Evolutionary conservation across 2,113 vertebrate genomes (phyloP).

Genomic region (Chlamydotis undulata): DNA sequence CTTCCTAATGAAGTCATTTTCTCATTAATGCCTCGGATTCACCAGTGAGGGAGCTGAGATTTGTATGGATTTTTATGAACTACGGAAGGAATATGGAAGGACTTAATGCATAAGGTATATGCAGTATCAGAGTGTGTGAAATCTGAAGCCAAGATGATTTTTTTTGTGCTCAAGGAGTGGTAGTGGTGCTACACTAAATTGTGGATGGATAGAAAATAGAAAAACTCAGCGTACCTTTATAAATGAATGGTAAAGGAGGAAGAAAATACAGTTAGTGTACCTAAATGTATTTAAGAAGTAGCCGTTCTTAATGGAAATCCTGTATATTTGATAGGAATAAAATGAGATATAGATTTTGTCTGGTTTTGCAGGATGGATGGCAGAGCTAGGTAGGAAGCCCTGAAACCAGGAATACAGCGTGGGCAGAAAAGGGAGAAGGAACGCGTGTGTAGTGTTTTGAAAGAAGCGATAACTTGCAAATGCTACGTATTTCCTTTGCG

Average conservation of each 20-base stretch:
- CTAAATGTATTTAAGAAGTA: neutral
- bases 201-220: neutral
- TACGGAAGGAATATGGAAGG: neutral
- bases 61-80: neutral
- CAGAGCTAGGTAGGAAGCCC: neutral
- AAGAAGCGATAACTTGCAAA: neutral
- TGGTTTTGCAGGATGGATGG: neutral
- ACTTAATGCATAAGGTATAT: neutral
- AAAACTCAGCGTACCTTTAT: neutral
- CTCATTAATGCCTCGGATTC: neutral
- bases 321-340: neutral
- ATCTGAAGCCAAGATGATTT: neutral
- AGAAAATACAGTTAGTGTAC: neutral
- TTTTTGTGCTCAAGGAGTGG: neutral
- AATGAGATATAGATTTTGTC: neutral
- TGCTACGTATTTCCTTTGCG: neutral
- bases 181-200: neutral
- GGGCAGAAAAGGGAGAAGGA: neutral
- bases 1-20: constrained; percentile 20
- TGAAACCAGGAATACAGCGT: neutral
- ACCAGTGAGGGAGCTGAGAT: neutral
- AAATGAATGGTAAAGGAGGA: neutral
- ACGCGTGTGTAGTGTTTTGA: neutral
- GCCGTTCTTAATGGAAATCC: neutral
- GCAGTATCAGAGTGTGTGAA: neutral